Percentiles rank a stretch among this genome's conserved stretches.
Conservation (phyloP, 1,140 invertebrate genomes). For the Mercenaria mercenaria region DNA sequence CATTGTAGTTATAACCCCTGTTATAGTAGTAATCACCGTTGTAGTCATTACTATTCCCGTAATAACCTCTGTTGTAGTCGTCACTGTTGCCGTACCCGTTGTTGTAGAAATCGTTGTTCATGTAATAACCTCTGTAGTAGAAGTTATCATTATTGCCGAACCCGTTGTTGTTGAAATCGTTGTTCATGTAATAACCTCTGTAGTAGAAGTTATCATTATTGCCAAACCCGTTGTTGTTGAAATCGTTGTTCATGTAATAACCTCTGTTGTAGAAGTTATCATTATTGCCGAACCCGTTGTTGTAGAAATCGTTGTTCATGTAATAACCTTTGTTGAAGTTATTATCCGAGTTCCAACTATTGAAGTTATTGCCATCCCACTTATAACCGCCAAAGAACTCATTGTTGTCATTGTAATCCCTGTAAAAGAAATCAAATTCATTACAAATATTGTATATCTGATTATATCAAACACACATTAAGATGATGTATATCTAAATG, state of each 20-base stretch:
- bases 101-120: background rate
- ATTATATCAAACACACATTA: no score
- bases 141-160: background rate
- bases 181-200: background rate
- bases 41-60: background rate
- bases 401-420: background rate
- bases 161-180: background rate
- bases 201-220: background rate
- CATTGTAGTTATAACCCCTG: background rate
- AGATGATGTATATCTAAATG: no score
- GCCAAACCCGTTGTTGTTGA: background rate
- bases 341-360: background rate
- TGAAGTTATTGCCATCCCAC: background rate
- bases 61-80: background rate
- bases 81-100: background rate
- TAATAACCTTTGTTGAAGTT: background rate
- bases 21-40: background rate
- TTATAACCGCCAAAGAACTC: background rate
- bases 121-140: background rate
- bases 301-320: background rate
- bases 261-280: background rate
- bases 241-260: background rate
- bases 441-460: no score
- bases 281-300: background rate
- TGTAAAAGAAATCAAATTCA: background rate